Evolutionary conservation across 2,797 vertebrate genomes (phyloP).

Genomic region (Myotis daubentonii): DNA sequence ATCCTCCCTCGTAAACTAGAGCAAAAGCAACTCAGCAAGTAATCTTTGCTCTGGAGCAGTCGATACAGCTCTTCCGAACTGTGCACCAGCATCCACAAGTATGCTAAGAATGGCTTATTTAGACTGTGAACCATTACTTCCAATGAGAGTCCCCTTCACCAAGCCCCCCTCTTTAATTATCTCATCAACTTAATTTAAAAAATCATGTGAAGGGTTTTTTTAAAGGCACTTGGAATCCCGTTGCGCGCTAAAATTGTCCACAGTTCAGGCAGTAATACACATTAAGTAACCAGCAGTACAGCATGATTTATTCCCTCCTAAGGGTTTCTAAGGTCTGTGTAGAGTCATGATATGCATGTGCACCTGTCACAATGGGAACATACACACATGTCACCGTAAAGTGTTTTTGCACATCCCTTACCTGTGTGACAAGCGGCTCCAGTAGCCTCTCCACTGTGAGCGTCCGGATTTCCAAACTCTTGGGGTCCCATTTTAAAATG

Average conservation of each 20-base stretch:
- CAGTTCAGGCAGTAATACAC: background rate
- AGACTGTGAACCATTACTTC: conserved; percentile 35
- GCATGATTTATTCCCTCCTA: background rate
- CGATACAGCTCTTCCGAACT: background rate
- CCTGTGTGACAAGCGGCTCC: conserved; percentile 98
- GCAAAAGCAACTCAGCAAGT: conserved; percentile 38
- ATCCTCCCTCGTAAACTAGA: conserved; percentile 16
- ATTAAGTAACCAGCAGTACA: background rate
- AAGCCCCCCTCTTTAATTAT: conserved; percentile 47
- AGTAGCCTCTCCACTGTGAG: conserved; percentile 96
- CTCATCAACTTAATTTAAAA: conserved; percentile 61
- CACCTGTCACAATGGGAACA: background rate
- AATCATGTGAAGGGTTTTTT: background rate
- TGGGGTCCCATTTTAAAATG: conserved; percentile 99
- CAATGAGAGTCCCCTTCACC: conserved; percentile 57
- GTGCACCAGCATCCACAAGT: background rate
- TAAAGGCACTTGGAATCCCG: conserved; percentile 44
- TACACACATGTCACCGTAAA: background rate
- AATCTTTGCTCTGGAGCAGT: background rate
- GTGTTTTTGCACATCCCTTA: conserved; percentile 78
- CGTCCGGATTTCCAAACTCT: conserved; percentile 98
- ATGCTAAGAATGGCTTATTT: conserved; percentile 49
- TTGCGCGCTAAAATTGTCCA: background rate
- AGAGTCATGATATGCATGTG: background rate
- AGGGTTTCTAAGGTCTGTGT: background rate